Evolutionary conservation across 2,797 vertebrate species (phyloP).

Genomic region (Ambastaia sidthimunki): DNA sequence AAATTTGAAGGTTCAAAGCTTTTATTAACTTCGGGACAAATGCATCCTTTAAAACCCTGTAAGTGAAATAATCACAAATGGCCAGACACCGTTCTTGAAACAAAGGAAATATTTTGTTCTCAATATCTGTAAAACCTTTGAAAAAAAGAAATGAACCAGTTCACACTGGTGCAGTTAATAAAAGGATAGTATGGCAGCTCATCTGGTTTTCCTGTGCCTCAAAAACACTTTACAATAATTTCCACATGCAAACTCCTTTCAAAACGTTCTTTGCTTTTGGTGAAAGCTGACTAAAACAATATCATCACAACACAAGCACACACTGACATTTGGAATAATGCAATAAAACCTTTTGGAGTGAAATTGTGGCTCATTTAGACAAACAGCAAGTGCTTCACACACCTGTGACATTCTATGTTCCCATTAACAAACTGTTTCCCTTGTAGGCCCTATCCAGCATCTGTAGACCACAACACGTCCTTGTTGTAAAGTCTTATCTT

Average conservation of each 20-base stretch:
- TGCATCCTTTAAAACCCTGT: conserved; percentile 14
- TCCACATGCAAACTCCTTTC: not conserved
- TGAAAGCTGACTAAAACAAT: conserved; percentile 14
- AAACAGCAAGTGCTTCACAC: conserved; percentile 26
- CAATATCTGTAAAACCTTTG: conserved; percentile 10
- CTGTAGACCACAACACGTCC: conserved; percentile 17
- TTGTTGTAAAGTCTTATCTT: not conserved
- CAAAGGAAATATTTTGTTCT: not conserved
- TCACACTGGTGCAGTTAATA: conserved; percentile 6
- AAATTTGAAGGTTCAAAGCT: conserved; percentile 18
- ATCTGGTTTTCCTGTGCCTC: not conserved
- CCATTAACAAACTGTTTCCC: conserved; percentile 19
- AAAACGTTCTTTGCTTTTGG: conserved; percentile 10
- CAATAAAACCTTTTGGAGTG: conserved; percentile 28
- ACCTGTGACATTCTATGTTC: conserved; percentile 15
- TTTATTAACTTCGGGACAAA: conserved; percentile 6
- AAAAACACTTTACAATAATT: conserved; percentile 7
- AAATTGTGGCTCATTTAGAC: conserved; percentile 43
- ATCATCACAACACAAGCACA: conserved; percentile 7
- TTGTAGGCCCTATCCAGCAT: conserved; percentile 46
- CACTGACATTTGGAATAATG: conserved; percentile 25
- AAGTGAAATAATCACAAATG: conserved; percentile 28
- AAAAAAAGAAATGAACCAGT: not conserved
- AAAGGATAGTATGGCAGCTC: conserved; percentile 15
- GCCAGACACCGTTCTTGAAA: conserved; percentile 20